A percentile compares a stretch with the other conserved stretches of the same genome.
These are phyloP conservation scores for Cerastis leucographa DNA, from an alignment of 2,888 invertebrate species.

Conservation along the genomic window DNA sequence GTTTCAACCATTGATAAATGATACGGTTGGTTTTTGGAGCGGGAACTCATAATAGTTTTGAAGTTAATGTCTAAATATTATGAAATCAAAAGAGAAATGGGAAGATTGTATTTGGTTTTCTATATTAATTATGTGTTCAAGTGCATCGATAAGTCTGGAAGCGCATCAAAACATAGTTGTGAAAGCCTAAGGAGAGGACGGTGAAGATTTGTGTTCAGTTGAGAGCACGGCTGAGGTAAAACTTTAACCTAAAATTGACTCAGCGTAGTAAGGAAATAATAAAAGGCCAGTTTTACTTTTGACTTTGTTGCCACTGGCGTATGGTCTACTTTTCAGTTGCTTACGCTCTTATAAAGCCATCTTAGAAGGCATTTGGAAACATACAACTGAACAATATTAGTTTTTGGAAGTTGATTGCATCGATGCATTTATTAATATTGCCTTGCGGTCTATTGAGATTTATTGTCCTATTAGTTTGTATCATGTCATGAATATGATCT, in stretches of 20 bases:
- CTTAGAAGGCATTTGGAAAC: background rate
- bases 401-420: slow-evolving; percentile 32
- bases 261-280: background rate
- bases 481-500: slow-evolving; percentile 60
- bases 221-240: background rate
- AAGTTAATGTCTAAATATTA: slow-evolving; percentile 29
- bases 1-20: slow-evolving; percentile 41
- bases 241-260: background rate
- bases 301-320: background rate
- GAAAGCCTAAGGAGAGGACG: background rate
- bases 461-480: slow-evolving; percentile 49
- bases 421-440: slow-evolving; percentile 52
- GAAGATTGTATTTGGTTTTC: too few species aligned
- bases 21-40: slow-evolving; percentile 24
- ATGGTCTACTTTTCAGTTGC: too few species aligned
- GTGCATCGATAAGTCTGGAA: background rate
- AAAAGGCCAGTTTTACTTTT: background rate
- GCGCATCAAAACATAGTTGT: background rate
- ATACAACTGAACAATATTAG: background rate
- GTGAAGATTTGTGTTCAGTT: background rate
- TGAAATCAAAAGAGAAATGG: slow-evolving; percentile 10
- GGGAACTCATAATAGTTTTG: slow-evolving; percentile 16
- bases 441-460: slow-evolving; percentile 60
- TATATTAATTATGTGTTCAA: slow-evolving; percentile 8
- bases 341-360: too few species aligned